Evolutionary conservation across 2,888 invertebrate species (phyloP).

Genomic region (Ormia ochracea): DNA sequence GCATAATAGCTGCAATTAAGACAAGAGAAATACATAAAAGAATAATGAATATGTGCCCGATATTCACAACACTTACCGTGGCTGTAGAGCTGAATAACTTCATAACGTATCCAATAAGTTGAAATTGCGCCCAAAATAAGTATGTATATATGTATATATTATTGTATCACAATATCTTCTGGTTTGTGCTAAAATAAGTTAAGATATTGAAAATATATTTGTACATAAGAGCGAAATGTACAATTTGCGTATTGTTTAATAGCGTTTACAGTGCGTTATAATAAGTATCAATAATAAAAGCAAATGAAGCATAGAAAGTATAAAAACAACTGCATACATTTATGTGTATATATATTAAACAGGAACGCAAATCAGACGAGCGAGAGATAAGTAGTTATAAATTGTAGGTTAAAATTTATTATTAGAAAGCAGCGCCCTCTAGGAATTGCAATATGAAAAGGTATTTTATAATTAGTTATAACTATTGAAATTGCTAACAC

Average conservation of each 20-base stretch:
- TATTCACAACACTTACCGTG: constrained; percentile 68
- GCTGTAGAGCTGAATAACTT: constrained; percentile 53
- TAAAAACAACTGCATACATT: neutral
- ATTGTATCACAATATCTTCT: constrained; percentile 24
- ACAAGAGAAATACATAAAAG: constrained; percentile 26
- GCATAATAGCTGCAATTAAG: constrained; percentile 66
- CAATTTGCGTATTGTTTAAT: too few species aligned
- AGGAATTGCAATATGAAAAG: neutral
- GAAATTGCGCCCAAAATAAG: constrained; percentile 2
- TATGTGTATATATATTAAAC: neutral
- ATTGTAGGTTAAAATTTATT: neutral
- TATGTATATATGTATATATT: too few species aligned
- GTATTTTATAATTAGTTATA: neutral
- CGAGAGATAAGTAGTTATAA: too few species aligned
- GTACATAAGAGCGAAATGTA: neutral
- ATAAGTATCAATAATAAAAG: neutral
- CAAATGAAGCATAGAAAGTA: constrained; percentile 8
- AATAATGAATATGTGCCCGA: neutral
- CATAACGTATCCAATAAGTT: constrained; percentile 51
- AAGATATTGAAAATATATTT: constrained; percentile 6
- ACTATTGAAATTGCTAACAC: neutral
- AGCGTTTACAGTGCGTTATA: too few species aligned
- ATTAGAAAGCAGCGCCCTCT: neutral
- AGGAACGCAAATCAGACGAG: neutral
- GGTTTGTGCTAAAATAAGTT: constrained; percentile 46